These are phyloP conservation scores for Philopedon plagiatum DNA, from an alignment of 2,888 invertebrate species.

Conservation along the genomic window DNA sequence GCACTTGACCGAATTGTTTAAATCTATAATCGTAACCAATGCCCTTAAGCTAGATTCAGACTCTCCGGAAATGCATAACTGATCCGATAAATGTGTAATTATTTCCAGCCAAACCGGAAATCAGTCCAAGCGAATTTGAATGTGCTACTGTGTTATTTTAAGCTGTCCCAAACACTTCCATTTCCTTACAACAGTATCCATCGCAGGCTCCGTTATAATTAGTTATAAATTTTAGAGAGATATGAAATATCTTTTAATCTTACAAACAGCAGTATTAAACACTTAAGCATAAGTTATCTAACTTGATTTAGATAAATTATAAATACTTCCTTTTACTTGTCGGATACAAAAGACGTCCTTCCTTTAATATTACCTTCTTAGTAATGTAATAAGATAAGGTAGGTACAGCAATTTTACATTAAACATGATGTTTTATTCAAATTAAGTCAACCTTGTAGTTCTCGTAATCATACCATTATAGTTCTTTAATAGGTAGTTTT, in stretches of 20 bases:
- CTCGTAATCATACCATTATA: not conserved
- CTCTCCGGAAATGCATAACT: no score
- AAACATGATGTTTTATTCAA: slow-evolving; percentile 16
- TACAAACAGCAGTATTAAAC: not conserved
- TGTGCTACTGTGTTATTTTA: no score
- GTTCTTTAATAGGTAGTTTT: no score
- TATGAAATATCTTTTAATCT: not conserved
- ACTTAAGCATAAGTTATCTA: not conserved
- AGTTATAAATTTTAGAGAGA: not conserved
- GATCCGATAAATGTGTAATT: no score
- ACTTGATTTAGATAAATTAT: not conserved
- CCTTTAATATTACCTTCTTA: slow-evolving; percentile 8
- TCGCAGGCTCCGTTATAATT: not conserved
- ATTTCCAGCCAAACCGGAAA: not conserved
- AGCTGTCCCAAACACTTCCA: not conserved
- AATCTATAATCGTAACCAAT: no score
- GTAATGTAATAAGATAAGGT: no score
- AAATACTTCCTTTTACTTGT: not conserved
- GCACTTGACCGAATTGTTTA: no score
- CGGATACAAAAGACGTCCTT: slow-evolving; percentile 13
- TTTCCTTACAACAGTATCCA: not conserved
- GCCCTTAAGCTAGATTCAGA: no score
- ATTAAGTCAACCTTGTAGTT: not conserved
- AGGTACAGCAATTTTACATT: slow-evolving; percentile 7
- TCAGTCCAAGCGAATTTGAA: no score